These are phyloP conservation scores for Maconellicoccus hirsutus DNA, from an alignment of 1,140 invertebrate genomes.

Conservation along the genomic window DNA sequence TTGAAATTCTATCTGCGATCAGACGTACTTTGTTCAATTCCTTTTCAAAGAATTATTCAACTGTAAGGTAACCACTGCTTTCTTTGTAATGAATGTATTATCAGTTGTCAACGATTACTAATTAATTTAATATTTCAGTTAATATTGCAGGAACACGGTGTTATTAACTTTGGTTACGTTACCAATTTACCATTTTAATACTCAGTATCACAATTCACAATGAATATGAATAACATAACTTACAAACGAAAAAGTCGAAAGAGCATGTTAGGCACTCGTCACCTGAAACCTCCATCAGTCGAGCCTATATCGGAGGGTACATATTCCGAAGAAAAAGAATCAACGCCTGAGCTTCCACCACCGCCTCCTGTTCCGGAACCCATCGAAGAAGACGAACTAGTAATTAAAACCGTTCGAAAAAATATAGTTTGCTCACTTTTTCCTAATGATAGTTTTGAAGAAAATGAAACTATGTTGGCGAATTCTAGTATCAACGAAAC, in stretches of 20 bases:
- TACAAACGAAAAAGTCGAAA: background rate
- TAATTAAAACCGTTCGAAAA: background rate
- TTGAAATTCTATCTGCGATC: no score
- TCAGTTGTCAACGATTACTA: no score
- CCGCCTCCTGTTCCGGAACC: background rate
- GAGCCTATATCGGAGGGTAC: background rate
- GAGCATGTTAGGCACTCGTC: background rate
- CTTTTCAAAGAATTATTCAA: no score
- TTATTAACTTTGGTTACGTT: no score
- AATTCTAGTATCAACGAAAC: background rate
- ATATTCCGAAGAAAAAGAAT: background rate
- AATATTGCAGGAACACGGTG: no score
- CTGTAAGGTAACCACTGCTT: no score
- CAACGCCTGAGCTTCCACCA: background rate
- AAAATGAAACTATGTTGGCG: background rate
- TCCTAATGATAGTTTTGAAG: background rate
- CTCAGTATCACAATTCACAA: no score
- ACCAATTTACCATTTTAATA: no score
- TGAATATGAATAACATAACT: background rate
- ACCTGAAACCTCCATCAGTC: background rate
- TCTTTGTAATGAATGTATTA: no score
- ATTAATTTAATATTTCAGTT: no score
- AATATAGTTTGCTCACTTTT: background rate
- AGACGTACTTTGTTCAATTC: no score
- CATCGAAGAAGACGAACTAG: no score